Conservation (phyloP, 2,888 invertebrate species). For the Zonitis immaculata region DNA sequence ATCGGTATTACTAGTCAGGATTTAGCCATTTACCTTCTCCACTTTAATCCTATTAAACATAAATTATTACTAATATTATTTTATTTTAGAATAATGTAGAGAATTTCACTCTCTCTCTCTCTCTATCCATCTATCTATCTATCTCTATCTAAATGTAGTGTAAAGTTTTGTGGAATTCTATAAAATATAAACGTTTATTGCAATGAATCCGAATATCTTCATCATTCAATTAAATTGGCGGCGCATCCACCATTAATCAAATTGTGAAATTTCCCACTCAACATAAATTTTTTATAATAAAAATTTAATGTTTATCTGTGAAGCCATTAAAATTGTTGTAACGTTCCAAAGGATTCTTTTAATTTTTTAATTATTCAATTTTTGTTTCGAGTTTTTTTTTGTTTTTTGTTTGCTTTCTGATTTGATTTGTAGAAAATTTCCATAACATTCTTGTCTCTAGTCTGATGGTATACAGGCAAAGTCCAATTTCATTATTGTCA, state of each 20-base stretch:
- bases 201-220: slow-evolving; percentile 23
- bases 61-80: neutral
- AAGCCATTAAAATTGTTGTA: slow-evolving; percentile 1
- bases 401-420: no score
- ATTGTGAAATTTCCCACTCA: no score
- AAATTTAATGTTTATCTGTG: neutral
- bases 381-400: no score
- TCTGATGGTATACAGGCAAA: neutral
- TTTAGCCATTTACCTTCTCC: slow-evolving; percentile 3
- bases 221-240: slow-evolving; percentile 22
- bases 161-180: neutral
- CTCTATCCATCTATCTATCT: neutral
- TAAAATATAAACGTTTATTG: neutral
- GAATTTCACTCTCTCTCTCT: neutral
- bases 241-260: slow-evolving; percentile 1
- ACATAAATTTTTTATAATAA: neutral
- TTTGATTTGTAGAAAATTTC: no score
- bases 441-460: neutral
- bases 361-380: no score
- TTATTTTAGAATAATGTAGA: neutral
- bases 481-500: neutral
- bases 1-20: slow-evolving; percentile 19
- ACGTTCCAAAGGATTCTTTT: no score
- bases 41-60: neutral
- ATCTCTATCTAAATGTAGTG: neutral